Evolutionary conservation across 1,140 invertebrate genomes (phyloP).

Genomic region (Trachymyrmex cornetzi): DNA sequence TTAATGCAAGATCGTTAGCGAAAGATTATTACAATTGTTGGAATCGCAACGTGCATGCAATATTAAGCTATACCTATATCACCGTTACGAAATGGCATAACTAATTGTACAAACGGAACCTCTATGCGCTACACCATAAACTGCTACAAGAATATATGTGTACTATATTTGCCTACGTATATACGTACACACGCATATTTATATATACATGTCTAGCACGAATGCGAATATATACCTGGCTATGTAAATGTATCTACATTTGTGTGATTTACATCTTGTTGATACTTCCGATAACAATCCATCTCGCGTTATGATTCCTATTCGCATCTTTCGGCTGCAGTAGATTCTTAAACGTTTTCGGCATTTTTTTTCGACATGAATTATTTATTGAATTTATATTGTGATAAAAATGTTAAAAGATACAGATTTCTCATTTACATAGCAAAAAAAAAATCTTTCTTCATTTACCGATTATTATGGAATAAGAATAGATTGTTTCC

Average conservation of each 20-base stretch:
- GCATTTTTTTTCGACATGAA: background rate
- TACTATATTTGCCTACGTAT: slow-evolving; percentile 65
- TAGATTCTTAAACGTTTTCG: background rate
- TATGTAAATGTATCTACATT: slow-evolving; percentile 50
- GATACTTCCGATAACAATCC: slow-evolving; percentile 24
- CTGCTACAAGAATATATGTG: slow-evolving; percentile 80
- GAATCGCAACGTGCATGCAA: slow-evolving; percentile 43
- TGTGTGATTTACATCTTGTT: slow-evolving; percentile 44
- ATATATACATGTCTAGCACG: slow-evolving; percentile 32
- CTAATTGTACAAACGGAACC: slow-evolving; percentile 59
- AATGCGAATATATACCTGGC: slow-evolving; percentile 33
- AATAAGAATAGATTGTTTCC: slow-evolving; percentile 33
- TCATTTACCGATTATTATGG: background rate
- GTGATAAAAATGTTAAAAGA: background rate
- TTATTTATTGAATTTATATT: background rate
- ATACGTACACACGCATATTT: slow-evolving; percentile 42
- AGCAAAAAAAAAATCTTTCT: background rate
- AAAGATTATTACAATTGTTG: slow-evolving; percentile 48
- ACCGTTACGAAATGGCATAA: slow-evolving; percentile 54
- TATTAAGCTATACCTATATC: slow-evolving; percentile 37
- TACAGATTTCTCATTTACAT: background rate
- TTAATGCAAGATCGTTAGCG: slow-evolving; percentile 45
- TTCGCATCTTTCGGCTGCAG: background rate
- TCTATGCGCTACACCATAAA: slow-evolving; percentile 72
- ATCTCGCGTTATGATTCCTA: background rate